phyloP scores from a whole-genome alignment of 2,888 invertebrate genomes.

The Trilocha varians region DNA sequence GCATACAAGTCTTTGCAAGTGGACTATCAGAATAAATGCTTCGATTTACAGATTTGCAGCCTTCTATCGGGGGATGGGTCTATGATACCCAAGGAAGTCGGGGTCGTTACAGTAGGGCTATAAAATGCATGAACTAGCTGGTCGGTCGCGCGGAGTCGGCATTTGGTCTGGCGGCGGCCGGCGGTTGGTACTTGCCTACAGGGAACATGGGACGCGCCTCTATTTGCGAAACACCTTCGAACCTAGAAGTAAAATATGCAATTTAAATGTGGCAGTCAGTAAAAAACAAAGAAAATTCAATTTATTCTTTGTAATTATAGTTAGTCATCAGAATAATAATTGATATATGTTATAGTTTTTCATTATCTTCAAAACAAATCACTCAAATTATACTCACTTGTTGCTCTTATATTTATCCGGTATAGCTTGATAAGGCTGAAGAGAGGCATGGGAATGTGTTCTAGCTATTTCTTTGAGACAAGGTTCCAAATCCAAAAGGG shows the following conservation, averaged over 20 bases:
- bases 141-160: conserved; percentile 17
- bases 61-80: not conserved
- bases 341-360: too few species aligned
- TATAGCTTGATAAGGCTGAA: conserved; percentile 85
- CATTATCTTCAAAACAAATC: not conserved
- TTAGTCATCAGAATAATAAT: too few species aligned
- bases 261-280: not conserved
- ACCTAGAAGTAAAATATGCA: conserved; percentile 27
- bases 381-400: conserved; percentile 73
- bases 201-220: conserved; percentile 54
- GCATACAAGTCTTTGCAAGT: not conserved
- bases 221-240: conserved; percentile 51
- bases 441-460: conserved; percentile 78
- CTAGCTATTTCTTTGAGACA: conserved; percentile 79
- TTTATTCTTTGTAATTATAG: too few species aligned
- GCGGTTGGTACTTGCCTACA: conserved; percentile 41
- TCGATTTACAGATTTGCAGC: not conserved
- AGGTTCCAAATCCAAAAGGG: conserved; percentile 72
- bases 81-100: not conserved
- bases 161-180: conserved; percentile 23
- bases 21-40: not conserved
- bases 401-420: conserved; percentile 89
- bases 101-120: not conserved
- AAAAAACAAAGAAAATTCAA: not conserved
- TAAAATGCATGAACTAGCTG: conserved; percentile 24